Conservation (phyloP, 2,797 vertebrate species). For the Eurystomus glaucurus region DNA sequence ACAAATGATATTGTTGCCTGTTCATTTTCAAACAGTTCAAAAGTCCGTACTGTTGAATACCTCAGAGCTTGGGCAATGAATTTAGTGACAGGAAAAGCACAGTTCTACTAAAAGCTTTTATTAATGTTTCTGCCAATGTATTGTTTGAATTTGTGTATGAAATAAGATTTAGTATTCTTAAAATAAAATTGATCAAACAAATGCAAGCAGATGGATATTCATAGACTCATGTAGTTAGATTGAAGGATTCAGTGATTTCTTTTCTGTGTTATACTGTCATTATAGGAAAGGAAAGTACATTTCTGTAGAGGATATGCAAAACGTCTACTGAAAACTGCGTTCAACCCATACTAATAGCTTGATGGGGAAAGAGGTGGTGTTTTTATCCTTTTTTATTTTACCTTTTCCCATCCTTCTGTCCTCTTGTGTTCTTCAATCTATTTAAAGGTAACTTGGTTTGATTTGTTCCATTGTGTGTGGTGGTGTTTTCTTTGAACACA, state of each 20-base stretch:
- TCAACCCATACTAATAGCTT: not conserved
- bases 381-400: not conserved
- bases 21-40: conserved; percentile 22
- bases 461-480: conserved; percentile 4
- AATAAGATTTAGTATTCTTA: conserved; percentile 4
- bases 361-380: not conserved
- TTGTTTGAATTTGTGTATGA: conserved; percentile 1
- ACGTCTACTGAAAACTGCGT: not conserved
- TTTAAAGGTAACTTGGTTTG: conserved; percentile 9
- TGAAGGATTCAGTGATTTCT: not conserved
- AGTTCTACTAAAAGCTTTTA: conserved; percentile 17
- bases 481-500: not conserved
- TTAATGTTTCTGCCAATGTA: conserved; percentile 9
- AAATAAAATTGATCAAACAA: not conserved
- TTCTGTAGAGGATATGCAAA: not conserved
- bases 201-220: not conserved
- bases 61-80: not conserved
- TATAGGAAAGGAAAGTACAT: not conserved
- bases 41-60: not conserved
- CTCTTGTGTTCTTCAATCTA: not conserved
- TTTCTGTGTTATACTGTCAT: not conserved
- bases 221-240: not conserved
- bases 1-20: conserved; percentile 18
- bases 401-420: rapidly evolving
- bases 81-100: conserved; percentile 29